Percentiles rank a stretch among this genome's conserved stretches.
These are phyloP conservation scores for Drosophila longiperda DNA, from an alignment of 2,888 invertebrate species.

Conservation along the genomic window DNA sequence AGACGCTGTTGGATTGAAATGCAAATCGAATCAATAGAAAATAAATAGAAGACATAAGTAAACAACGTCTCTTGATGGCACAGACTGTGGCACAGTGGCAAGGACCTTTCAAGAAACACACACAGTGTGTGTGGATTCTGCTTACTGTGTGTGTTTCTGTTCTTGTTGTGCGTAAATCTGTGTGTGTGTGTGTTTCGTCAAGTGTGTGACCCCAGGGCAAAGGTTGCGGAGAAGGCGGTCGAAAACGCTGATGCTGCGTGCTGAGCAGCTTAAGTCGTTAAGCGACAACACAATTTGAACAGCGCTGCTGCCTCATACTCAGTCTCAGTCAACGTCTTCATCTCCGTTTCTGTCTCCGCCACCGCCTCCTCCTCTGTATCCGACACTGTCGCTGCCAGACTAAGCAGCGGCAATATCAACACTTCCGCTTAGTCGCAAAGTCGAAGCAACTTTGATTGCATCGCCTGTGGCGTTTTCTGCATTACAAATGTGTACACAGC, in stretches of 20 bases:
- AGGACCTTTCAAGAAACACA: constrained; percentile 55
- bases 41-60: constrained; percentile 73
- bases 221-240: constrained; percentile 24
- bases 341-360: neutral
- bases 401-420: constrained; percentile 70
- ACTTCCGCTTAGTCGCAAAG: constrained; percentile 63
- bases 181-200: constrained; percentile 46
- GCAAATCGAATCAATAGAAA: constrained; percentile 81
- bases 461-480: constrained; percentile 55
- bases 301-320: constrained; percentile 19
- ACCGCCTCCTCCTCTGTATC: neutral
- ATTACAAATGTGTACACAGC: constrained; percentile 50
- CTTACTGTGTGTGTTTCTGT: constrained; percentile 11
- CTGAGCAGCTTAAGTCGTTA: constrained; percentile 77
- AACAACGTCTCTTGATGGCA: constrained; percentile 47
- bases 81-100: constrained; percentile 11
- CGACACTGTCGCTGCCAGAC: constrained; percentile 12
- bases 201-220: constrained; percentile 47
- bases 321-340: neutral
- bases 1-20: constrained; percentile 68
- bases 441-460: constrained; percentile 69
- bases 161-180: constrained; percentile 45
- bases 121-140: constrained; percentile 21
- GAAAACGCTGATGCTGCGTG: constrained; percentile 73
- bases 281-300: constrained; percentile 63